Evolutionary conservation across 2,113 vertebrate species (phyloP).

Genomic region (Falcunculus frontatus): DNA sequence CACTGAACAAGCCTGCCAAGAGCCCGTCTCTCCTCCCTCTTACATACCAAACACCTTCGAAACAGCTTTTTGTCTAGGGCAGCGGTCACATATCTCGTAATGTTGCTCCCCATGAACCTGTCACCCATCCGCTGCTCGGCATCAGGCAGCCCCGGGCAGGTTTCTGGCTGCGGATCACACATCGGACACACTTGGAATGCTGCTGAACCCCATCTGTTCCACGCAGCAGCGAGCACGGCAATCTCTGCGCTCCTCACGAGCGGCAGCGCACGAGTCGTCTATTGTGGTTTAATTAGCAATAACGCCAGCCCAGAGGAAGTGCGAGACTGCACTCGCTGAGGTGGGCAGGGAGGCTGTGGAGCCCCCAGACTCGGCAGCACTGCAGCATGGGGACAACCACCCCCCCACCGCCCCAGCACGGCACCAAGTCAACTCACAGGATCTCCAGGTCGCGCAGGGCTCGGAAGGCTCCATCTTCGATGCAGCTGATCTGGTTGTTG

Average conservation of each 20-base stretch:
- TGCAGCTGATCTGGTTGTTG: conserved; percentile 99
- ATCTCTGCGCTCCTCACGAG: background rate
- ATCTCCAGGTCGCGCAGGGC: conserved; percentile 99
- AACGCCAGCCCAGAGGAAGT: conserved; percentile 35
- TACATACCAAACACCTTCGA: background rate
- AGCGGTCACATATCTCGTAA: background rate
- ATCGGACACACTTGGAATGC: background rate
- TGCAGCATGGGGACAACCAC: conserved; percentile 58
- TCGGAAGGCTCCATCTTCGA: conserved; percentile 99
- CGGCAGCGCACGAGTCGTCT: background rate
- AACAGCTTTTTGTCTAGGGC: conserved; percentile 11
- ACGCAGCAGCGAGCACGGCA: background rate
- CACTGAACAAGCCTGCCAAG: conserved; percentile 22
- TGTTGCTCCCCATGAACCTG: background rate
- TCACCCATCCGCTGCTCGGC: background rate
- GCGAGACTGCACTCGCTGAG: conserved; percentile 36
- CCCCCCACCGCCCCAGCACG: conserved; percentile 39
- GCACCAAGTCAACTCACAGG: conserved; percentile 87
- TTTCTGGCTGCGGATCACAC: background rate
- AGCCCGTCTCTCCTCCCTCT: conserved; percentile 30
- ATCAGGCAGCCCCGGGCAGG: background rate
- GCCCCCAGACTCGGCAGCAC: background rate
- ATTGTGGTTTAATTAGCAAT: conserved; percentile 57
- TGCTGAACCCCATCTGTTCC: conserved; percentile 37
- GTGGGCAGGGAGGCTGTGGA: background rate